Percentiles rank a stretch among this genome's conserved stretches.
These are phyloP conservation scores for Ostrea denselamellosa DNA, from an alignment of 1,140 invertebrate species.

Conservation along the genomic window DNA sequence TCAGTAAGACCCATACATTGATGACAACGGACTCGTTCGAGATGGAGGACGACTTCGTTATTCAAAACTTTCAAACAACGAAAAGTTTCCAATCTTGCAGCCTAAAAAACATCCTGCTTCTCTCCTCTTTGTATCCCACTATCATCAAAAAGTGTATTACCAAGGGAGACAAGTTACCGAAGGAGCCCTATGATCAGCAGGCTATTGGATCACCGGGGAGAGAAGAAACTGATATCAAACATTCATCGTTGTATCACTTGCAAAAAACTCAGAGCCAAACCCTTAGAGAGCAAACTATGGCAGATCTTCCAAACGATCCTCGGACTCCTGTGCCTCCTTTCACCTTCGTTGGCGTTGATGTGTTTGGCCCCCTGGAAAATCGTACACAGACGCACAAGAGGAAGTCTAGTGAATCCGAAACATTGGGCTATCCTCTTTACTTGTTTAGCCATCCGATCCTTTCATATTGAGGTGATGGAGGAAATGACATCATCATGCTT, in stretches of 20 bases:
- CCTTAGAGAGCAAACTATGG: not conserved
- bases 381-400: not conserved
- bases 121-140: not conserved
- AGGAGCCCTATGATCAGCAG: not conserved
- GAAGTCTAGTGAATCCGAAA: constrained; percentile 13
- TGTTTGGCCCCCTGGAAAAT: constrained; percentile 51
- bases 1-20: too few species aligned
- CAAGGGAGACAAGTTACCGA: not conserved
- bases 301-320: too few species aligned
- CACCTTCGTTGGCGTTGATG: too few species aligned
- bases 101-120: not conserved
- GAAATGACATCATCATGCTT: constrained; percentile 47
- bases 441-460: constrained; percentile 48
- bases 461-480: constrained; percentile 55
- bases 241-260: constrained; percentile 42
- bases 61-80: too few species aligned
- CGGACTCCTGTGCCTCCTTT: constrained; percentile 46
- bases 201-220: not conserved
- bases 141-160: not conserved
- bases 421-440: constrained; percentile 58
- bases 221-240: not conserved
- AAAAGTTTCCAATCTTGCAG: too few species aligned
- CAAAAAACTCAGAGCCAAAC: not conserved
- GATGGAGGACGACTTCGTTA: too few species aligned
- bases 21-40: too few species aligned